A percentile compares a stretch with the other conserved stretches of the same genome.
phyloP scores from a whole-genome alignment of 1,140 invertebrate species.

The Pseudomyrmex gracilis region DNA sequence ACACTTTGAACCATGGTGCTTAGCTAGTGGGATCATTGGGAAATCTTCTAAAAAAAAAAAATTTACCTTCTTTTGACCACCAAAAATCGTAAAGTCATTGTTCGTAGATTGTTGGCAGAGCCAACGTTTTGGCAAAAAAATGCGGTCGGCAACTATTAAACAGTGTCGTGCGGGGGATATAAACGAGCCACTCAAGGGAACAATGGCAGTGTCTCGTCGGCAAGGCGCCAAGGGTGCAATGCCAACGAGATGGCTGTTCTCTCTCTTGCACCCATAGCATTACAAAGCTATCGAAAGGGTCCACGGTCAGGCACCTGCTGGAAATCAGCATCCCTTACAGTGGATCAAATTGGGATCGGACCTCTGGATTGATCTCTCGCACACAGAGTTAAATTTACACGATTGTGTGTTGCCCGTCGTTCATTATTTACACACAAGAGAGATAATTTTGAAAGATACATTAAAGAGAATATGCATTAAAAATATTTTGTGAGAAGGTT shows the following conservation, averaged over 20 bases:
- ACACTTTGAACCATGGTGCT: too few relatives aligned
- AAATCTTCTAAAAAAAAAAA: not conserved
- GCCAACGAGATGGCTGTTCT: slow-evolving; percentile 23
- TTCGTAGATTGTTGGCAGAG: slow-evolving; percentile 67
- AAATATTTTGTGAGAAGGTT: not conserved
- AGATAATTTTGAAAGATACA: not conserved
- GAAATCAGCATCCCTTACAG: slow-evolving; percentile 63
- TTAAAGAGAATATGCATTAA: not conserved
- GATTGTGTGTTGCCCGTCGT: not conserved
- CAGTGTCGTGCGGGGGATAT: slow-evolving; percentile 71
- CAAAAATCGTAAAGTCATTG: slow-evolving; percentile 69
- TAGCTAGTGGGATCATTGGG: too few relatives aligned
- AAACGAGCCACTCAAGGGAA: slow-evolving; percentile 78
- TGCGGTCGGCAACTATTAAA: slow-evolving; percentile 65
- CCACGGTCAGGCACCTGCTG: slow-evolving; percentile 77
- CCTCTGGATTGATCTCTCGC: not conserved
- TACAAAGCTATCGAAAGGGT: slow-evolving; percentile 75
- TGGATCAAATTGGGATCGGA: slow-evolving; percentile 18
- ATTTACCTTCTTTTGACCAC: not conserved
- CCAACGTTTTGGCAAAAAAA: slow-evolving; percentile 62
- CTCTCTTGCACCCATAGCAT: slow-evolving; percentile 51
- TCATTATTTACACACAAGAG: not conserved
- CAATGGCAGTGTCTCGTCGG: slow-evolving; percentile 69
- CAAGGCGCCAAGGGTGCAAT: slow-evolving; percentile 53
- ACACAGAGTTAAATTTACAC: slow-evolving; percentile 1